phyloP scores from a whole-genome alignment of 2,797 vertebrate species.

The Notolepis coatsorum region DNA sequence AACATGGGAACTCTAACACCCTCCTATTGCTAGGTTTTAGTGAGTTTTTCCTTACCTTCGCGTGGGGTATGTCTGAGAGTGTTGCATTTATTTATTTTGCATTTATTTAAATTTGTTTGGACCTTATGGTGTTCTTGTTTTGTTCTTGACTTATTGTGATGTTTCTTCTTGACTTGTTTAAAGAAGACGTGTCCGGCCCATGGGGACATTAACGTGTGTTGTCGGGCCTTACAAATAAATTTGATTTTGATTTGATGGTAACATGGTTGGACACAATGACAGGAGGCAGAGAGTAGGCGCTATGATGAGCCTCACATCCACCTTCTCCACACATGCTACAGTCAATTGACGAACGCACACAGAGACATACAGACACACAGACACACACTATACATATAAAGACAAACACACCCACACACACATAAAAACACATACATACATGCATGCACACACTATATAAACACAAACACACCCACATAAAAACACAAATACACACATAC shows the following conservation, averaged over 20 bases:
- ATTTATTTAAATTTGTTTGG: too few relatives aligned
- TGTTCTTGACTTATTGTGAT: too few relatives aligned
- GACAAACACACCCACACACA: constrained; percentile 39
- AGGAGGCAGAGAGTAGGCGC: constrained; percentile 46
- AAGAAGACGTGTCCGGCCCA: too few relatives aligned
- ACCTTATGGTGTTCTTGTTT: too few relatives aligned
- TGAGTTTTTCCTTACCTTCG: too few relatives aligned
- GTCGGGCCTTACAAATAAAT: too few relatives aligned
- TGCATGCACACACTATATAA: background rate
- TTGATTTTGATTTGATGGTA: constrained; percentile 58
- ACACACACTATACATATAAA: constrained; percentile 42
- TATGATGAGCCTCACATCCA: constrained; percentile 47
- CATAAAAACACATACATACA: constrained; percentile 9
- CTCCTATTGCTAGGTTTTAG: too few relatives aligned
- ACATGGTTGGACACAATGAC: constrained; percentile 63
- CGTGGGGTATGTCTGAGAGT: too few relatives aligned
- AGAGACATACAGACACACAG: constrained; percentile 10
- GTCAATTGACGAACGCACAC: constrained; percentile 28
- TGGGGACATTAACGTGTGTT: too few relatives aligned
- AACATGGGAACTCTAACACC: too few relatives aligned
- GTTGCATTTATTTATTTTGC: too few relatives aligned
- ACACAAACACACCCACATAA: background rate
- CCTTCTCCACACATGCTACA: constrained; percentile 42
- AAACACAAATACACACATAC: background rate
- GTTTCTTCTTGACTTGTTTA: too few relatives aligned